Evolutionary conservation across 1,140 invertebrate species (phyloP).

Genomic region (Zaprionus kolodkinae): DNA sequence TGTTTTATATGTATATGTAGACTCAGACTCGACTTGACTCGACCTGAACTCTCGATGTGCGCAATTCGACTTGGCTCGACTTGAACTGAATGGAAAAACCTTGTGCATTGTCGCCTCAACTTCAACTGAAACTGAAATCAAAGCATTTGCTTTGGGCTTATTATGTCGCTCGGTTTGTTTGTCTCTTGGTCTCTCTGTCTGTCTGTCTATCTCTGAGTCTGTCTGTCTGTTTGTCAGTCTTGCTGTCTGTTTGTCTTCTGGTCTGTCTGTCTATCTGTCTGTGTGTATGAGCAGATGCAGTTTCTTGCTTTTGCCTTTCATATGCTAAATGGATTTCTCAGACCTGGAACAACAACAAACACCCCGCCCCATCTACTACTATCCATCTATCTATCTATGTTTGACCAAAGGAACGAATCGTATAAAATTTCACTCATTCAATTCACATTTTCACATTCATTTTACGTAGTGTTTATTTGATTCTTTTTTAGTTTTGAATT

Average conservation of each 20-base stretch:
- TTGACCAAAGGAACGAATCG: slow-evolving; percentile 4
- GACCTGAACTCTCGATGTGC: slow-evolving; percentile 10
- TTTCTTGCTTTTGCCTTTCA: slow-evolving; percentile 33
- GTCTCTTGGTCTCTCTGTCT: not conserved
- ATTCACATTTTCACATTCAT: slow-evolving; percentile 61
- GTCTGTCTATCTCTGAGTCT: not conserved
- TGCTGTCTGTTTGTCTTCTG: slow-evolving; percentile 15
- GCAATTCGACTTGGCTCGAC: not conserved
- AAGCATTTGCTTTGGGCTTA: slow-evolving; percentile 73
- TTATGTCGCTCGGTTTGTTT: slow-evolving; percentile 38
- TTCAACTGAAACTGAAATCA: slow-evolving; percentile 51
- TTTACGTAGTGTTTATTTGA: slow-evolving; percentile 69
- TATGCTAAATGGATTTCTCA: slow-evolving; percentile 55
- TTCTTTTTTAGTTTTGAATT: slow-evolving; percentile 62
- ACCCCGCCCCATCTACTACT: too few species aligned
- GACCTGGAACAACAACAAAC: too few species aligned
- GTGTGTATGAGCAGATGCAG: slow-evolving; percentile 51
- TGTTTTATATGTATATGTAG: not conserved
- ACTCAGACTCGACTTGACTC: not conserved
- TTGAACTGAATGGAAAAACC: slow-evolving; percentile 34
- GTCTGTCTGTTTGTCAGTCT: slow-evolving; percentile 13
- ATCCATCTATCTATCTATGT: too few species aligned
- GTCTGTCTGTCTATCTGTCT: not conserved
- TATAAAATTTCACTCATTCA: slow-evolving; percentile 75
- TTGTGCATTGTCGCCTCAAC: slow-evolving; percentile 20